Base-by-base conservation (phyloP, 2,113 vertebrate genomes). In the Hucho hucho region DNA sequence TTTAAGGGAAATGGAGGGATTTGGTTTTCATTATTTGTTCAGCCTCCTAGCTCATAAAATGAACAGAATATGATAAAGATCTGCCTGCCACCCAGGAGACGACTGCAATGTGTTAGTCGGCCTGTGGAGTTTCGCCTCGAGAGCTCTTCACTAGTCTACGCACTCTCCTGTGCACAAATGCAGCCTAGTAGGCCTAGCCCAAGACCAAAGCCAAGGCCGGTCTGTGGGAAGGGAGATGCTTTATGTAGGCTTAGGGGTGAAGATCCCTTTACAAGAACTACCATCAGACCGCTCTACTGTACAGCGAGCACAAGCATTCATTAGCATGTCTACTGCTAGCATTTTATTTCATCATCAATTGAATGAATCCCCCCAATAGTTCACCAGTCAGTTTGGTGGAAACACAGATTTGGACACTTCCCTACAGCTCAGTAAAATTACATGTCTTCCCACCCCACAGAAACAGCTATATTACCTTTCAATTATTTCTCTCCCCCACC, bases 61-160 rank as follows among this genome's bases (percentile, higher is more conserved):
- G 58, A 86, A 86, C 20, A 56, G 75, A 80, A 82, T 75, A 88
- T 77, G 81, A 74, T 63, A 84, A 18, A 73, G 69, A 66, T 75
- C 7, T 76, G 65, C 59, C 18, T 47, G 73, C 77, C 81, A 79
- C 81, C 83, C 79, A 56, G 76, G 74, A 71, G 80, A 87, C 56
- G 61, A 16, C 29, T 83, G 77, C 75, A 77, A 75, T 25, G 14
- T 66, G 4, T 78, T 28, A 22, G 20, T 37, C 68, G 74, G 67
- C 76, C 53, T 56, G 53, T 56, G 53, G 53, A 69, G 28, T 53
- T 77, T 83, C 43, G 47, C 76, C 79, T 73, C 68, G 29, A 73
- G 75, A 79, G 58, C 68, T 59, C 16, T 75, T 32, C 46, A 47
- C 74, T 65, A 72, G 47, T 79, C 6, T 37, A 28, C 67, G 70